These are phyloP conservation scores for Apistogramma diplotaenia DNA, from an alignment of 2,113 vertebrate species.

Conservation along the genomic window DNA sequence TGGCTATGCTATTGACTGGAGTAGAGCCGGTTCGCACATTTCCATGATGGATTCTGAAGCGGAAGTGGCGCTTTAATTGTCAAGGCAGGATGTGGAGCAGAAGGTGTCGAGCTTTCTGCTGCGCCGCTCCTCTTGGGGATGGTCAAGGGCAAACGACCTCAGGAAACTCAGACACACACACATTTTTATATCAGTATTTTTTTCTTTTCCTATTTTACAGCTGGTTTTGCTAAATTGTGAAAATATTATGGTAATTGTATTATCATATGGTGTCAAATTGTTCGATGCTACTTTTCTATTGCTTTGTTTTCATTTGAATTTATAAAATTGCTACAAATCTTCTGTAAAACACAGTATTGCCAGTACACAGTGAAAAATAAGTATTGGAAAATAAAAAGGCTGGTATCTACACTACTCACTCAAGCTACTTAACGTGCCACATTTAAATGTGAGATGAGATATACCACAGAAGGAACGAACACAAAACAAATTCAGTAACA, in stretches of 20 bases:
- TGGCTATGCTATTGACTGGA: slow-evolving; percentile 82
- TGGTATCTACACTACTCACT: neutral
- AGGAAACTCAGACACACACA: slow-evolving; percentile 2
- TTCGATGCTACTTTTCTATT: neutral
- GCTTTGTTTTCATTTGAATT: neutral
- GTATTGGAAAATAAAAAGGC: neutral
- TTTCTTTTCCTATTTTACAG: neutral
- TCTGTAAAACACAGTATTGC: neutral
- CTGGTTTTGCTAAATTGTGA: neutral
- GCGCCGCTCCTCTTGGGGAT: slow-evolving; percentile 78
- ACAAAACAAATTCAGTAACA: neutral
- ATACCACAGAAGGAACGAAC: neutral
- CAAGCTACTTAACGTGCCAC: neutral
- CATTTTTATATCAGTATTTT: neutral
- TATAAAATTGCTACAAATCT: neutral
- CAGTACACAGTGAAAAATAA: neutral
- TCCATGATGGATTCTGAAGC: slow-evolving; percentile 77
- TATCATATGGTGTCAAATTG: neutral
- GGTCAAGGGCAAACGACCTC: slow-evolving; percentile 85
- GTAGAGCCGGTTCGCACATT: slow-evolving; percentile 83
- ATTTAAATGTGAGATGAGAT: neutral
- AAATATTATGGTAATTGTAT: neutral
- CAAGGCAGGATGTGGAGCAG: slow-evolving; percentile 75
- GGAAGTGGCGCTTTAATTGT: slow-evolving; percentile 85
- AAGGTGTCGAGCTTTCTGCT: slow-evolving; percentile 80